Base-by-base conservation (phyloP, 2,113 vertebrate genomes). In the Anguilla rostrata region DNA sequence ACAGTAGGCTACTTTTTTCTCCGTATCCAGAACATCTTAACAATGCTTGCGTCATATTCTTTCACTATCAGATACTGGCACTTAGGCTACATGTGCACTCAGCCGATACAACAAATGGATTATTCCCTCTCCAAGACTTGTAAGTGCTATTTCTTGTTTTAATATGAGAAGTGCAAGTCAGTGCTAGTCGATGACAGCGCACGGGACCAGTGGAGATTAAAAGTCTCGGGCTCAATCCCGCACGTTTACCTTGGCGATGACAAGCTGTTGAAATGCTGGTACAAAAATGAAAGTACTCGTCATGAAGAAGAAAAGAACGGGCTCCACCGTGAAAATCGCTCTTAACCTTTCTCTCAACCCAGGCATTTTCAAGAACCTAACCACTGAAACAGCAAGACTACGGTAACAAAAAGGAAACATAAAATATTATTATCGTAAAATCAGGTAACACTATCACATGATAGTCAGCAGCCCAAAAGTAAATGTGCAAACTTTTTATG, bases 271-370 rank as follows among this genome's bases (percentile, higher is more conserved):
- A 86, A 66, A 87, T 16, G 91, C 89, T 26, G 90, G 91, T 14
- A 66, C 75, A n/a, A 88, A 16, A 3, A 94, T 89, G 83, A 92
- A 92, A 26, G 29, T 86, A 39, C 90, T 80, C 29, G 89, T 91
- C 92, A 94, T 91, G 84, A 87, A 93, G 29, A 93, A 63, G 60
- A 93, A 91, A n/a, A 94, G 91, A 0, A 90, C 91, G 1, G 93
- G 93, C 86, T 94, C 93, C 84, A 93, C 93, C 15, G 93, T 93
- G 75, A 94, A 41, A 29, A 89, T 71, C 7, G 49, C 85, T 71
- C 91, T 86, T 5, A 90, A 78, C 71, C 81, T 87, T 43, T 90
- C 88, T n/a, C 39, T 7, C 22, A 43, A 85, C 29, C 29, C 22
- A 16, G 34, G 16, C 84, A 80, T 85, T 40, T 84, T 80, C 43